A percentile compares a stretch with the other conserved stretches of the same genome.
Conservation (phyloP, 2,888 invertebrate genomes). For the Hirtodrosophila cameraria region DNA sequence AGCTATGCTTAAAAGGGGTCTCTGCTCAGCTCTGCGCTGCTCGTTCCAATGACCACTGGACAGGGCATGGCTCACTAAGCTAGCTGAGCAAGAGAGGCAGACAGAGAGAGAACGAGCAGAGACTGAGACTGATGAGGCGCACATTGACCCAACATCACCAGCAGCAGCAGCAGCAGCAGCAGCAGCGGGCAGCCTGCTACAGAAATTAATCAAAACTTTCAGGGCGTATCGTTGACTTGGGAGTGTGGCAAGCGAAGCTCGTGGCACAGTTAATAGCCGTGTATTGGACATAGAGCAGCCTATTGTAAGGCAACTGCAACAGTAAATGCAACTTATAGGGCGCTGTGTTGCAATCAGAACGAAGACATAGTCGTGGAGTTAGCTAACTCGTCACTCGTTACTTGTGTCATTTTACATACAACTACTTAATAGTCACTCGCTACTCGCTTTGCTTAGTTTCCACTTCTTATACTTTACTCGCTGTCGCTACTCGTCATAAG, state of each 20-base stretch:
- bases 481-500: background rate
- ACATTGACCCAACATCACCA: constrained; percentile 49
- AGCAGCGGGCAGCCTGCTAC: constrained; percentile 11
- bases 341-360: constrained; percentile 43
- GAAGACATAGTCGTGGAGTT: background rate
- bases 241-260: constrained; percentile 25
- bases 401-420: too few relatives aligned
- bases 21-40: too few relatives aligned
- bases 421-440: too few relatives aligned
- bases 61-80: constrained; percentile 49
- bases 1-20: constrained; percentile 11
- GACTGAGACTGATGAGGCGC: constrained; percentile 32
- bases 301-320: constrained; percentile 19
- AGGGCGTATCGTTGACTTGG: constrained; percentile 43
- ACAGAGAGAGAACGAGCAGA: background rate
- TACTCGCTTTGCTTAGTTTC: too few relatives aligned
- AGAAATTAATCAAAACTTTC: constrained; percentile 61
- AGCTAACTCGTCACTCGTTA: background rate
- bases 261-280: constrained; percentile 49
- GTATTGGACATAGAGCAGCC: constrained; percentile 18
- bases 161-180: background rate
- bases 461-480: too few relatives aligned
- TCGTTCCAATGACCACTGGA: constrained; percentile 37
- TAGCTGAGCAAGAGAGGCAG: constrained; percentile 10
- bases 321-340: constrained; percentile 7